Evolutionary conservation across 2,888 invertebrate species (phyloP), one percentile per base, ranked within the genome.

Genomic region (Acanthoscelides obtectus): DNA sequence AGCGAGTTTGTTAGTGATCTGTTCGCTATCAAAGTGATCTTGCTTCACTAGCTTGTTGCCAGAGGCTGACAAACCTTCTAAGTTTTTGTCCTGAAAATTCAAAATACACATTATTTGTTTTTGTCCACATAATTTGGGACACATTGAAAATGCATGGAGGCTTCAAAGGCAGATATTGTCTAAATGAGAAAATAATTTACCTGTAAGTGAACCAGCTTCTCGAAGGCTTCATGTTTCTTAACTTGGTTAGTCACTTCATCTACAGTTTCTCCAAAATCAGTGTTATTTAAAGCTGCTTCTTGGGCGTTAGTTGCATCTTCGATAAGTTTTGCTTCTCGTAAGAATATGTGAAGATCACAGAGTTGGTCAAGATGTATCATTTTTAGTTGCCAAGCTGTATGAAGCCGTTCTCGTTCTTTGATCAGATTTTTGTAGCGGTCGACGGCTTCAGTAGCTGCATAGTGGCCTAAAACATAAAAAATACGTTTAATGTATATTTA

Each of bases 201-300:
- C 45, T 45, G 45, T 0, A 95, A 93, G 19, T 91, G 91, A 6
- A 98, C 89, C 0, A 98, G 87, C 80, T 96, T 96, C 83, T 97
- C 97, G 83, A 99, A 98, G 1, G 95, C 97, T 79, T 97, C 97
- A 79, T 98, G 97, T 82, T 96, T 96, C 86, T 96, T 96, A 22
- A 95, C 90, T 81, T 94, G 92, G 66, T 92, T 93, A 79, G 95
- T 94, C 0, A 98, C 97, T 82, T 96, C 95, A 81, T 98, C 97
- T 0, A 94, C 94, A 0, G 92, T 92, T 65, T 93, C 90, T 0
- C 93, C 92, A 73, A 92, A 91, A 78, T 94, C 93, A 0, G 90
- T 89, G 71, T 82, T 73, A 84, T 89, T 88, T 0, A 94, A 83
- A 0, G 93, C 90, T 0, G 93, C 93, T 82, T 98, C 97, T 86